phyloP scores from a whole-genome alignment of 1,140 invertebrate species.

The Nephotettix cincticeps region DNA sequence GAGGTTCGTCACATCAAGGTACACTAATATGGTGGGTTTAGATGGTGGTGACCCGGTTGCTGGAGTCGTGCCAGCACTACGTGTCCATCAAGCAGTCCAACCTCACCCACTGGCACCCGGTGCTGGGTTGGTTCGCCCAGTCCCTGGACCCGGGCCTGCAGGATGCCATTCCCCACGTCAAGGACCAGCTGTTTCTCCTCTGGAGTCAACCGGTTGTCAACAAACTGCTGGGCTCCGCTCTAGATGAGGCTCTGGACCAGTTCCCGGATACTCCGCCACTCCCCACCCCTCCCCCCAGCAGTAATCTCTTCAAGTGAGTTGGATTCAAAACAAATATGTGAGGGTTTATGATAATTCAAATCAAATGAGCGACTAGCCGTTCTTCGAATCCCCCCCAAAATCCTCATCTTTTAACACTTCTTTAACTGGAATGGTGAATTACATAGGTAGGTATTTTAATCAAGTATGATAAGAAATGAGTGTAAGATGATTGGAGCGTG shows the following conservation, averaged over 20 bases:
- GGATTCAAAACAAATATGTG: neutral
- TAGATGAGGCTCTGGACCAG: conserved; percentile 49
- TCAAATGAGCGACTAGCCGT: no score
- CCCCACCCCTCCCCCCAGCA: conserved; percentile 23
- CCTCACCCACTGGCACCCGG: conserved; percentile 94
- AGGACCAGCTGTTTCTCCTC: conserved; percentile 78
- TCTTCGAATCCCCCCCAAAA: no score
- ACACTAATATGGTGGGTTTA: no score
- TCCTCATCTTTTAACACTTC: no score
- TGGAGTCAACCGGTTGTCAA: conserved; percentile 74
- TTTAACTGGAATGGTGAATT: no score
- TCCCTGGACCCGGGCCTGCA: conserved; percentile 79
- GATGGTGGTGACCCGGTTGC: conserved; percentile 74
- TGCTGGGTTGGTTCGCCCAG: conserved; percentile 96
- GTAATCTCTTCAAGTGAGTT: conserved; percentile 39
- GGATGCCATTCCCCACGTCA: conserved; percentile 76
- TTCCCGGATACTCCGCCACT: conserved; percentile 29
- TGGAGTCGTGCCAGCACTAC: conserved; percentile 83
- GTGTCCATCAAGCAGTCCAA: conserved; percentile 84
- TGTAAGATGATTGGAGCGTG: no score
- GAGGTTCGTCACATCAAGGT: no score
- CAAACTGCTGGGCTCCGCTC: conserved; percentile 48
- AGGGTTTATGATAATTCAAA: no score
- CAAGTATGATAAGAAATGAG: no score
- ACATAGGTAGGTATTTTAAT: no score